Base-by-base conservation (phyloP, 1,140 invertebrate genomes). In the Lordiphosa clarofinis region DNA sequence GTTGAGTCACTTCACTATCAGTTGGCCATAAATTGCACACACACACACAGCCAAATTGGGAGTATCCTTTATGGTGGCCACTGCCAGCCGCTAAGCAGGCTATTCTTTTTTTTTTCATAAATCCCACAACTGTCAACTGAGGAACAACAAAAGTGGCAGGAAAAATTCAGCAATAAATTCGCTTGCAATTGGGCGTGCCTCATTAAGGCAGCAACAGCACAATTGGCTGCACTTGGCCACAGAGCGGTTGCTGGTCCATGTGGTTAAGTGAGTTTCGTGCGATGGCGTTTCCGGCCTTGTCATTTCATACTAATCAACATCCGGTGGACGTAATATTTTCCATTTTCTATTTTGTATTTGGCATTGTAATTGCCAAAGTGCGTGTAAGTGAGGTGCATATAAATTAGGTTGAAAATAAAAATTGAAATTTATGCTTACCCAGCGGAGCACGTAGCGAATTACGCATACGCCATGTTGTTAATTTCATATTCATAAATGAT, bases 221-320 rank as follows among this genome's bases (percentile, higher is more conserved):
- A 73, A 74, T 81, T 79, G 60, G 44, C 56, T 70, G 74, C 74
- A 79, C 69, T 73, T 73, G 65, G 43, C 66, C 61, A 55, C 75
- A 81, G 52, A 15, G 36, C 48, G 24, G 24, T 6, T 28, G 24
- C 24, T 28, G 24, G 24, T 28, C 24, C 24, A 28, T 60, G 62
- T 24, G 61, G 64, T 69, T 61, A 69, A 69, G 65, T 56, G 52
- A 40, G 47, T 61, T 64, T 31, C 52, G 37, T 56, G 56, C 42
- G 37, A 46, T 52, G 39, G 42, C 59, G 53, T 64, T 72, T 81
- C 72, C 72, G 76, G 72, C 55, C 53, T 65, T 81, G 72, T 75
- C 76, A 75, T 82, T 82, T 75, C 67, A 75, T 72, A 72, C 76
- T 72, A 82, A 82, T 82, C 76, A 81, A 76, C 76, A 76, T 82